Evolutionary conservation across 2,888 invertebrate genomes (phyloP), one percentile per base, ranked within the genome.

Genomic region (Patella ulyssiponensis): DNA sequence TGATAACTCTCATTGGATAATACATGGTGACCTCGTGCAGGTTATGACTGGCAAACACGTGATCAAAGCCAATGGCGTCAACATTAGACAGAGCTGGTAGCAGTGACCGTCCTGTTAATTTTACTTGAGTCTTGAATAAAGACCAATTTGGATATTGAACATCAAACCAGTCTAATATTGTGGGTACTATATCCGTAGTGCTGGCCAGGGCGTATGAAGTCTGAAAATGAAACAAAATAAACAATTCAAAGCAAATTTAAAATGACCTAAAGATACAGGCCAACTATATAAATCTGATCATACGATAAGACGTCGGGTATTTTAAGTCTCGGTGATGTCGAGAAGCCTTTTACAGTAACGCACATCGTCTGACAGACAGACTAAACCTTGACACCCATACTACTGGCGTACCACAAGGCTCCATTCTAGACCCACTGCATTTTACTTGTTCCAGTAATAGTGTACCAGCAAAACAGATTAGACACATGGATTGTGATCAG

Each of bases 11-110:
- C 97, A 97, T 97, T 53, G 97, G 97, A 93, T 97, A 98, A 92
- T 96, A 95, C 97, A 97, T 97, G 1, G 97, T 97, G 64, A 97
- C 93, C 93, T 98, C 97, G 91, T 98, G 97, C 89, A 96, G 94
- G 85, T 94, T 95, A 89, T 97, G 97, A 87, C 97, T 97, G 52
- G 95, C 95, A 91, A 95, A 97, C 17, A 82, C 81, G 17, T 75
- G 78, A 71, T 80, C 80, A 70, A 75, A 84, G 71, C 96, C 93
- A 0, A 11, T 72, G 2, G 53, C 53, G 23, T 23, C 70, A 23
- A 58, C 27, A 54, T 71, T 64, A 80, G 88, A 91, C 12, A 96
- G 91, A 76, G 96, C 92, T 0, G 96, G 95, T 74, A 97, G 90
- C 76, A 97, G 92, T 69, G 96, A 96, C 89, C 94, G 95, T 44